Evolutionary conservation across 2,888 invertebrate genomes (phyloP), one percentile per base, ranked within the genome.

Genomic region (Eulithis testata): DNA sequence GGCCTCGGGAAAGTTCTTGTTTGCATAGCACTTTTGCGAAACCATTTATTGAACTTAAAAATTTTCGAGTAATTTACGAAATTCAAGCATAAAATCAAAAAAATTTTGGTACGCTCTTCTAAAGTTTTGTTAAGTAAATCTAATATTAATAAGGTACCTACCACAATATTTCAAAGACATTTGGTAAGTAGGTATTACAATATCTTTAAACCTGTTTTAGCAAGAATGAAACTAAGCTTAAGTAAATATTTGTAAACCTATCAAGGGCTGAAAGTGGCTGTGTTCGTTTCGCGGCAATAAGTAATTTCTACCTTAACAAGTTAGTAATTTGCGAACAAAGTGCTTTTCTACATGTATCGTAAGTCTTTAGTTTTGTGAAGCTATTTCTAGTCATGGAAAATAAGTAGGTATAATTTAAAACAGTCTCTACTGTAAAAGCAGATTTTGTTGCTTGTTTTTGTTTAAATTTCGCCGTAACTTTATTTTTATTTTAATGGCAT

Each of bases 351-450:
- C 36, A n/a, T 40, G 27, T 63, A 49, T 65, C 61, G 66, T 56
- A 63, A 44, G 69, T 70, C 65, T 66, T 61, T 56, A 66, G 60
- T 67, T 75, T 72, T 73, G 70, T 72, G 57, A 70, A 70, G 66
- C 36, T 52, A 69, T 59, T 64, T 64, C 40, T 53, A 49, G 61
- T 63, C 60, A 69, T 51, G 63, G 40, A 51, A 60, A 61, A 64
- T 55, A 43, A 66, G 8, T 65, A 31, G 5, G 31, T 6, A 31
- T 31, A 0, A 31, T 31, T 31, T 31, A 21, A 21, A 21, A 21
- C 21, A 21, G 21, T 21, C 21, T 21, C 21, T 31, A 6, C 31
- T 6, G 31, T 31, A 31, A 31, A 6, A 5, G 6, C 6, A 31
- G 31, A 31, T 36, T 3, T 36, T 40, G 14, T 40, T 53, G 53